Conservation (phyloP, 2,113 vertebrate genomes). For the Oxyura jamaicensis region DNA sequence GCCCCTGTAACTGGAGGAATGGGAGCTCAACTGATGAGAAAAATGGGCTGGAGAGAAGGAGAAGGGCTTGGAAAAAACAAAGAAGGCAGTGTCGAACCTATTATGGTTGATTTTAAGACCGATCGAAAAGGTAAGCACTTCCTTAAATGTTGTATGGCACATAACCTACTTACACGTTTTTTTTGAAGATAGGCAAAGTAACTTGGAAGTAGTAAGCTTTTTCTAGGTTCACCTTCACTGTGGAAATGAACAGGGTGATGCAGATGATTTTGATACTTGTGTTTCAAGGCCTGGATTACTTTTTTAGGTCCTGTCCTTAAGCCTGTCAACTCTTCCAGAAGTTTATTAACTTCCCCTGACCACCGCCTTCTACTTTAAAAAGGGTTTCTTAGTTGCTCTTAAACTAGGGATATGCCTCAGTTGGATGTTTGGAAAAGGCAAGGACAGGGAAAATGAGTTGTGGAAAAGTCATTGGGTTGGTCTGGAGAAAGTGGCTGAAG, state of each 20-base stretch:
- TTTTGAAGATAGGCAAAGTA: neutral
- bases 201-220: neutral
- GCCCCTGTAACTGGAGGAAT: slow-evolving; percentile 95
- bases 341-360: neutral
- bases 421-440: neutral
- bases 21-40: slow-evolving; percentile 97
- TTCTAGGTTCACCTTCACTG: neutral
- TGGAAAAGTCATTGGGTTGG: neutral
- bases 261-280: neutral
- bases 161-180: fast-evolving
- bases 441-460: neutral
- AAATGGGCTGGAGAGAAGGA: slow-evolving; percentile 98
- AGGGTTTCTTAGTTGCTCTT: neutral
- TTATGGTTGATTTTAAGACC: slow-evolving; percentile 96
- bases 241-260: neutral
- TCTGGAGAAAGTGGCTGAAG: neutral
- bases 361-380: neutral
- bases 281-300: neutral
- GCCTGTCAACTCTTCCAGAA: neutral
- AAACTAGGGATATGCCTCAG: neutral
- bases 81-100: slow-evolving; percentile 95
- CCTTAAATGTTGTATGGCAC: neutral
- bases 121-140: slow-evolving; percentile 91
- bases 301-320: neutral
- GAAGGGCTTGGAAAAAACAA: slow-evolving; percentile 96